Conservation (phyloP, 2,888 invertebrate genomes). For the Sussaba pulchella region DNA sequence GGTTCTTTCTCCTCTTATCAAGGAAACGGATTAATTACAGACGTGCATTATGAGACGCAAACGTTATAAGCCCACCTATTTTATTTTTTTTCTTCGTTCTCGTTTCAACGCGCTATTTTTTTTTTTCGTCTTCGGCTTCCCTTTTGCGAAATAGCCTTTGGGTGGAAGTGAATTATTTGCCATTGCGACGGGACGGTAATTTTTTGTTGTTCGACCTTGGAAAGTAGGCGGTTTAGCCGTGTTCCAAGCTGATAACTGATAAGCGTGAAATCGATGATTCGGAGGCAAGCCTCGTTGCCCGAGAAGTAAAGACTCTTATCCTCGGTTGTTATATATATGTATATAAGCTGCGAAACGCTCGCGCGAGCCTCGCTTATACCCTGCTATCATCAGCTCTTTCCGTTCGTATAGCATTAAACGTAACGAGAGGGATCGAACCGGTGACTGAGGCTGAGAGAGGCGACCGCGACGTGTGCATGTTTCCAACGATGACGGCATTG, state of each 20-base stretch:
- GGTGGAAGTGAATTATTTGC: not conserved
- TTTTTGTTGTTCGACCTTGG: not conserved
- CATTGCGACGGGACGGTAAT: not conserved
- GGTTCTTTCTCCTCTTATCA: constrained; percentile 43
- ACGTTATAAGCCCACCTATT: not conserved
- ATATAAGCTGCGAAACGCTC: not conserved
- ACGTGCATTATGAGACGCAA: constrained; percentile 73
- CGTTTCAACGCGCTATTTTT: not conserved
- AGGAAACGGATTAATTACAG: constrained; percentile 81
- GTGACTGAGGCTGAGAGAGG: constrained; percentile 40
- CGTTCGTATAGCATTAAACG: constrained; percentile 67
- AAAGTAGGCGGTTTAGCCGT: constrained; percentile 18
- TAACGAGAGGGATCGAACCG: constrained; percentile 67
- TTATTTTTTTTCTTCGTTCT: not conserved
- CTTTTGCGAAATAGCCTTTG: not conserved
- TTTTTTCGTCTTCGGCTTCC: not conserved
- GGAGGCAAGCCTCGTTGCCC: constrained; percentile 76
- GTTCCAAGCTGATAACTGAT: constrained; percentile 74
- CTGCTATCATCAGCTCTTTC: constrained; percentile 63
- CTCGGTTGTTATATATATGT: not conserved
- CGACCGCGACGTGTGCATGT: constrained; percentile 54
- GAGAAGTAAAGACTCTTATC: constrained; percentile 63
- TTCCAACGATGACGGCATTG: constrained; percentile 55
- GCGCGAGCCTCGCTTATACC: constrained; percentile 47
- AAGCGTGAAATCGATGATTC: constrained; percentile 81